Conservation (phyloP, 2,888 invertebrate species). For the Macrophya alboannulata region DNA sequence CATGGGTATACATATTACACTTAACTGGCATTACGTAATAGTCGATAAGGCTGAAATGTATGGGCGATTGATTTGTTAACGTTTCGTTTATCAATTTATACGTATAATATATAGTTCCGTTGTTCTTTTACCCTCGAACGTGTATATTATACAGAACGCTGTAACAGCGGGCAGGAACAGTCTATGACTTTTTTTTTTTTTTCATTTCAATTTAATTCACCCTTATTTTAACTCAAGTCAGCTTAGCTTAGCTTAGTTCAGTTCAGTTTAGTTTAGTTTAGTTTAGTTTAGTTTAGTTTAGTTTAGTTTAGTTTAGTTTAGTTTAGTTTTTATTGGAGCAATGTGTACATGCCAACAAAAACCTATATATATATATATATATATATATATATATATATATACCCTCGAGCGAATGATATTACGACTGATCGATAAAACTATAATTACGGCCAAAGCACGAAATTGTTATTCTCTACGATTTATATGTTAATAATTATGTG, state of each 20-base stretch:
- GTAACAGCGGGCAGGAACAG: not conserved
- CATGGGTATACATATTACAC: not conserved
- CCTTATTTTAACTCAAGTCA: no score
- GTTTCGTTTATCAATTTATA: not conserved
- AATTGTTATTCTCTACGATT: constrained; percentile 21
- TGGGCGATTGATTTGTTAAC: not conserved
- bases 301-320: not conserved
- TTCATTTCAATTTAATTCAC: not conserved
- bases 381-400: no score
- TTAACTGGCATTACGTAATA: not conserved
- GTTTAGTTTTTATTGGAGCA: constrained; percentile 8
- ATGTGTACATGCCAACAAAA: not conserved
- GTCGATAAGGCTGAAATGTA: not conserved
- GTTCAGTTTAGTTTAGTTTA: no score
- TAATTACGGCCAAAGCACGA: constrained; percentile 43
- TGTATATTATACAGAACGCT: not conserved
- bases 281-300: no score
- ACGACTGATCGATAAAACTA: constrained; percentile 42
- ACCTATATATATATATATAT: no score
- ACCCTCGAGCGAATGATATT: constrained; percentile 45
- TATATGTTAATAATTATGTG: constrained; percentile 19
- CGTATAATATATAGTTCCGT: not conserved
- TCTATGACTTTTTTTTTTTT: not conserved
- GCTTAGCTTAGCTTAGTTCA: no score
- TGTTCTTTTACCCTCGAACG: constrained; percentile 18